Evolutionary conservation across 37 sponge, comb jelly and placozoan genomes (phyloP).

Genomic region (Tethya wilhelma): DNA sequence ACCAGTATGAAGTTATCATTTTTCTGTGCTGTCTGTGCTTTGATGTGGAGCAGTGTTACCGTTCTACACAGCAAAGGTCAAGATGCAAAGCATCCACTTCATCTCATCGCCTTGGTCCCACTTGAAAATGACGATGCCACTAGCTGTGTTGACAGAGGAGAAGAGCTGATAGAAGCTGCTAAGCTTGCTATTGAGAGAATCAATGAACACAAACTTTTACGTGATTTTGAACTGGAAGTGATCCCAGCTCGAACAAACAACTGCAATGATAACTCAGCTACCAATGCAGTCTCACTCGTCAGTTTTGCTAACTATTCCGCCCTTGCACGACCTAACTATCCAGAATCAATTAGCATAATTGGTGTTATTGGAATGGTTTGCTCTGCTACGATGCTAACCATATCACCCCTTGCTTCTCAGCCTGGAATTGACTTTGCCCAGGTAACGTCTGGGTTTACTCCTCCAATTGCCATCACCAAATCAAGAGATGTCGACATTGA

Average conservation of each 20-base stretch:
- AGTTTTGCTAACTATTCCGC: conserved; percentile 4
- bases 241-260: not conserved
- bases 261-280: not conserved
- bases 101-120: conserved; percentile 13
- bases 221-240: conserved; percentile 33
- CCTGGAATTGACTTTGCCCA: conserved; percentile 9
- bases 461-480: not conserved
- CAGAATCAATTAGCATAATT: not conserved
- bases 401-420: conserved; percentile 25
- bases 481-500: not conserved
- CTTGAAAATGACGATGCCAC: not conserved
- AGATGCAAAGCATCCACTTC: not conserved
- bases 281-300: not conserved
- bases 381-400: not conserved
- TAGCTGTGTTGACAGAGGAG: conserved; percentile 1
- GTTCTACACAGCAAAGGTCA: not conserved
- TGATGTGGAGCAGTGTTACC: not conserved
- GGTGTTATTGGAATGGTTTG: conserved; percentile 40
- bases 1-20: not conserved
- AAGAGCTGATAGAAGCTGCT: conserved; percentile 21
- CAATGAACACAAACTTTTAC: conserved; percentile 21
- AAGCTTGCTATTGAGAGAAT: conserved; percentile 23
- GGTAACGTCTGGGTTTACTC: not conserved
- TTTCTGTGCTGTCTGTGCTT: not conserved
- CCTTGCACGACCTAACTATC: too few species aligned